Evolutionary conservation across 2,113 vertebrate genomes (phyloP).

Genomic region (Syngnathus typhle): DNA sequence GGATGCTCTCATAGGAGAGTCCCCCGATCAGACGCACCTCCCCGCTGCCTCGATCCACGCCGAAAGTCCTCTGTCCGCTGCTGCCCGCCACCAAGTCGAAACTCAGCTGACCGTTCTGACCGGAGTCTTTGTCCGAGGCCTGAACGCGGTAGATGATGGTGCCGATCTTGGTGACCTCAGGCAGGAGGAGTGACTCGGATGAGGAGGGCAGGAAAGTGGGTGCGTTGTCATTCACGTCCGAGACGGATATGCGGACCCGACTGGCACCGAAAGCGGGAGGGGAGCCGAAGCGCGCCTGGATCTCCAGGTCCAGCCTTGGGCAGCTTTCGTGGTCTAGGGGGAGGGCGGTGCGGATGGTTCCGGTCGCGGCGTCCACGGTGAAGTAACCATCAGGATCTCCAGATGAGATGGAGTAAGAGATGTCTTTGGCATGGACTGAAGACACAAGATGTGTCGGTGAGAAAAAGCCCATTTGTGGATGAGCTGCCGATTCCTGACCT

Average conservation of each 20-base stretch:
- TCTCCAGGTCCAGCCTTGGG: conserved; percentile 77
- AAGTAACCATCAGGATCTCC: conserved; percentile 90
- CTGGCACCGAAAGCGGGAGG: conserved; percentile 83
- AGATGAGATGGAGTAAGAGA: conserved; percentile 84
- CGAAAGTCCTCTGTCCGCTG: conserved; percentile 75
- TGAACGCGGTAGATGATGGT: conserved; percentile 79
- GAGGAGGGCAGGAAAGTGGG: conserved; percentile 79
- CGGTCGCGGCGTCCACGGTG: conserved; percentile 76
- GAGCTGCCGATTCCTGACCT: conserved; percentile 41
- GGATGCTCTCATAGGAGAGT: conserved; percentile 70
- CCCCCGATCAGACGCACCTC: conserved; percentile 74
- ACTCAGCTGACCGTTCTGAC: conserved; percentile 81
- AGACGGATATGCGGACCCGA: conserved; percentile 78
- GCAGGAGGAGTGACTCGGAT: conserved; percentile 84
- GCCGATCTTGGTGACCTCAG: conserved; percentile 81
- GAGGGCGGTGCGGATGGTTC: conserved; percentile 77
- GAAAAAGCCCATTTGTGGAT: neutral
- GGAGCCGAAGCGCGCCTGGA: conserved; percentile 82
- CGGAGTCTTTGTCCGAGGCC: conserved; percentile 81
- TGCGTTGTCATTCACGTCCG: conserved; percentile 86
- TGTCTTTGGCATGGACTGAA: conserved; percentile 74
- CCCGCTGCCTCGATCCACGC: conserved; percentile 79
- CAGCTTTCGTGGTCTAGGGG: conserved; percentile 86
- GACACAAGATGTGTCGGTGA: neutral
- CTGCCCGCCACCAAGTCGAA: conserved; percentile 75